Evolutionary conservation across 2,797 vertebrate genomes (phyloP).

Genomic region (Pangasius larnaudii): DNA sequence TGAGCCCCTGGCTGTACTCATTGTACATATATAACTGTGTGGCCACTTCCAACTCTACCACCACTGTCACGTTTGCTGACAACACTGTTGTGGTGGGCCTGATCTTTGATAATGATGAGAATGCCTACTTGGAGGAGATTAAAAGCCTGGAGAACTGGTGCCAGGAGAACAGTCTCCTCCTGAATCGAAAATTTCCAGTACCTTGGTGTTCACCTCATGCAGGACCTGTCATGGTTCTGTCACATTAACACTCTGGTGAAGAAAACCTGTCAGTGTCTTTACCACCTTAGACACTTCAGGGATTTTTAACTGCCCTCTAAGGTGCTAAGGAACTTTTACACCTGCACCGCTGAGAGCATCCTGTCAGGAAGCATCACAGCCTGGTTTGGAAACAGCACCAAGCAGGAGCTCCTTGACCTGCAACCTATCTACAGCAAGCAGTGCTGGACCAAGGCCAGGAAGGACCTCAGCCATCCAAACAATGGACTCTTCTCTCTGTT

Average conservation of each 20-base stretch:
- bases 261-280: background rate
- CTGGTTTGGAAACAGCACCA: background rate
- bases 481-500: no score
- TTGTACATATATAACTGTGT: background rate
- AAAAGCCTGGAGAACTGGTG: background rate
- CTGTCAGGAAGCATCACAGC: background rate
- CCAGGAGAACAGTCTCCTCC: background rate
- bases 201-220: background rate
- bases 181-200: background rate
- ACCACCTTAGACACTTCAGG: background rate
- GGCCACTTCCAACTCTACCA: background rate
- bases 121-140: background rate
- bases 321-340: no score
- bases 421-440: no score
- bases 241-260: background rate
- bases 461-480: no score
- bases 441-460: no score
- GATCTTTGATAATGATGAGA: background rate
- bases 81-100: background rate
- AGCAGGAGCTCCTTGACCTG: no score
- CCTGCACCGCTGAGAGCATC: no score
- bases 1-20: background rate
- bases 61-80: background rate
- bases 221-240: background rate
- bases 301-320: no score